Evolutionary conservation across 2,113 vertebrate species (phyloP), one percentile per base, ranked within the genome.

Genomic region (Antechinus stuartii): DNA sequence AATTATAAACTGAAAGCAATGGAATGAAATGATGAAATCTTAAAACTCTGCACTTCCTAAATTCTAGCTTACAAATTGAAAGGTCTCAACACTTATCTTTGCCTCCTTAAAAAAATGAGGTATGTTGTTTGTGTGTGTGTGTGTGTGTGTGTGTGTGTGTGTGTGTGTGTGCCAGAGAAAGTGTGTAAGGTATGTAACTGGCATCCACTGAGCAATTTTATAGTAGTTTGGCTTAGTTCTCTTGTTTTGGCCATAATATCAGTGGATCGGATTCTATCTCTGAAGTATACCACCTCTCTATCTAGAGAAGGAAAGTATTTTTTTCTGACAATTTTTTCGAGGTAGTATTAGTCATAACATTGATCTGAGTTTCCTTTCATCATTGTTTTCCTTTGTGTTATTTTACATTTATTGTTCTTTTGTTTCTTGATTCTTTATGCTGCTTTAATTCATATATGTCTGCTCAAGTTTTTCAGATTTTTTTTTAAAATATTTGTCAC

Each of bases 21-120:
- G 24, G 90, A 94, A 30, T 42, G 84, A 95, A 96, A 97, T 46
- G 47, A 90, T 25, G 92, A 97, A 97, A 84, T 54, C 25, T 35
- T 96, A 54, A 94, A 95, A 56, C 11, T 42, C 1, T n/a, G 47
- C n/a, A 42, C 92, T 97, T 96, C 95, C 47, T 52, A 94, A 89
- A 23, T 96, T 97, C 92, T 93, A 84, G 0, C 90, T 93, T 53
- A 92, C 11, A 97, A 96, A 93, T 56, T 49, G 50, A 96, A 92
- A 50, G 12, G 91, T 9, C 22, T 42, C 46, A 76, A 54, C 50
- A 90, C 0, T 0, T 46, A 1, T 12, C 89, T 91, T 89, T 92
- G 30, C 4, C 56, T 93, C 49, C 93, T 95, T 50, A n/a, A 46
- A 19, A 47, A 93, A 90, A 94, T 46, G 14, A n/a, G 7, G 10